Conservation (phyloP, 92 coral and sea anemone species). For the Hydrozoanthus gracilis region DNA sequence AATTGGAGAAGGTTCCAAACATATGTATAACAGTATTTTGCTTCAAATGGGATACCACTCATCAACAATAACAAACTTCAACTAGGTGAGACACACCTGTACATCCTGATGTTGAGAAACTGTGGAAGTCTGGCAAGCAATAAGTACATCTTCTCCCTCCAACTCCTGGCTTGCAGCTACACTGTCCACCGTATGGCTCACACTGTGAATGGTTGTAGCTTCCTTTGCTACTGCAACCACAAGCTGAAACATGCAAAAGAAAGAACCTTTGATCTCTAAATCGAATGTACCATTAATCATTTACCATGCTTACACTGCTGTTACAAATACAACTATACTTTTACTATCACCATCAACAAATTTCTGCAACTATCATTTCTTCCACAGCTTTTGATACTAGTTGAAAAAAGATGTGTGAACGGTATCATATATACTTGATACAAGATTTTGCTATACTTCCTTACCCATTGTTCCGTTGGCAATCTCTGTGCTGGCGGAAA, state of each 20-base stretch:
- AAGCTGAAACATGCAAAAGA: slow-evolving; percentile 52
- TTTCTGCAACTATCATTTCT: no score
- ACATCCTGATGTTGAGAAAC: slow-evolving; percentile 74
- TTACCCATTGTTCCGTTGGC: slow-evolving; percentile 91
- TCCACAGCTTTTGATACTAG: no score
- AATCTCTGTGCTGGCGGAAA: slow-evolving; percentile 84
- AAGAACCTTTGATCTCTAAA: neutral
- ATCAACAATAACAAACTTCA: neutral
- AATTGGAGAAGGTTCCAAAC: no score
- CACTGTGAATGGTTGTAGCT: slow-evolving; percentile 66
- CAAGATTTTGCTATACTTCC: neutral
- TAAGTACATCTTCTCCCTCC: slow-evolving; percentile 77
- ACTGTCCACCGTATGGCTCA: slow-evolving; percentile 87
- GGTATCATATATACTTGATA: no score
- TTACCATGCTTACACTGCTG: neutral
- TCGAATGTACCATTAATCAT: neutral
- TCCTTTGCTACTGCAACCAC: slow-evolving; percentile 76
- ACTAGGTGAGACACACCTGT: slow-evolving; percentile 60
- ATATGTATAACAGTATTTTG: neutral
- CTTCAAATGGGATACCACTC: neutral
- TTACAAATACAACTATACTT: neutral
- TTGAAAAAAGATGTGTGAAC: no score
- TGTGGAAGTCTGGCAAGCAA: slow-evolving; percentile 74
- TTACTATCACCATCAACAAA: no score
- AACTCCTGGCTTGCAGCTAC: slow-evolving; percentile 82